Evolutionary conservation across 2,113 vertebrate genomes (phyloP).

Genomic region (Phodopus roborovskii): DNA sequence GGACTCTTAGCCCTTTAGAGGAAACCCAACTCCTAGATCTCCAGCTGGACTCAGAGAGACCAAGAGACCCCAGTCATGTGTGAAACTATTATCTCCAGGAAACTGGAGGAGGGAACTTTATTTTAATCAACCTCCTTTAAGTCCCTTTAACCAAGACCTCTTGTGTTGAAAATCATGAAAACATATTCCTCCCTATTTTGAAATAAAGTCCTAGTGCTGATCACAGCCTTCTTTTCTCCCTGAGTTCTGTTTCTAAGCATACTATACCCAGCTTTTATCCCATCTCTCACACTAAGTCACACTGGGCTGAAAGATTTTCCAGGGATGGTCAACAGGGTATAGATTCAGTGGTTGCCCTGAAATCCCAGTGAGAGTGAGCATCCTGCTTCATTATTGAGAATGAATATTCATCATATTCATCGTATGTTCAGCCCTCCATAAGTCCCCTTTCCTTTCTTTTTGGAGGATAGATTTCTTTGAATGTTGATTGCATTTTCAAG

Average conservation of each 20-base stretch:
- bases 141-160: background rate
- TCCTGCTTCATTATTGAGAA: slow-evolving; percentile 49
- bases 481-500: slow-evolving; percentile 80
- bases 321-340: slow-evolving; percentile 78
- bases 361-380: slow-evolving; percentile 71
- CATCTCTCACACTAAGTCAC: slow-evolving; percentile 8
- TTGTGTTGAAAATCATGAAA: slow-evolving; percentile 42
- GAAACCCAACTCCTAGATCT: background rate
- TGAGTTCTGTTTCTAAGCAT: slow-evolving; percentile 1
- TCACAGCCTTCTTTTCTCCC: slow-evolving; percentile 10
- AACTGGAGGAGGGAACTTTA: background rate
- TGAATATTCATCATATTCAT: background rate
- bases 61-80: background rate
- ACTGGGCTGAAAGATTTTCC: slow-evolving; percentile 45
- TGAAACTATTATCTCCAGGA: slow-evolving; percentile 9
- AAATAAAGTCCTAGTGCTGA: background rate
- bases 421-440: slow-evolving; percentile 50
- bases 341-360: slow-evolving; percentile 77
- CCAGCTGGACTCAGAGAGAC: background rate
- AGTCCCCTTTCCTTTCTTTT: slow-evolving; percentile 68
- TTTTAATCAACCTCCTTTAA: background rate
- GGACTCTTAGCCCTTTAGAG: background rate
- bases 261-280: background rate
- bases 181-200: slow-evolving; percentile 1
- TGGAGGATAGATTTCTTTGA: slow-evolving; percentile 77